Base-by-base conservation (phyloP, 1,140 invertebrate species). In the Solenopsis fugax region DNA sequence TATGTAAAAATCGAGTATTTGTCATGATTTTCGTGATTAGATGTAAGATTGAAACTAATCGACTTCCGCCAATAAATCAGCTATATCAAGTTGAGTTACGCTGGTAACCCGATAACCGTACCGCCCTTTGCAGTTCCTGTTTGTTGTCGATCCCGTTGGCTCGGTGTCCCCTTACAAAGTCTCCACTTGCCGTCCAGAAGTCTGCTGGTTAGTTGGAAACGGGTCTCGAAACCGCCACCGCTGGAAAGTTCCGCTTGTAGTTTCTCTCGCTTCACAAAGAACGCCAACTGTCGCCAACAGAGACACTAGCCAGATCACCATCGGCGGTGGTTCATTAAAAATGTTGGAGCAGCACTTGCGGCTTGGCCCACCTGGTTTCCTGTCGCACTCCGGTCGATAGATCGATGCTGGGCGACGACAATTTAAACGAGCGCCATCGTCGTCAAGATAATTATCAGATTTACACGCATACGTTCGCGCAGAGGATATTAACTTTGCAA, bases 31-130 rank as follows among this genome's bases (percentile, higher is more conserved):
- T 86, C 41, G 24, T 87, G 60, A 87, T 90, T 90, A 89, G 87
- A 56, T 87, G 85, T 78, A 72, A 85, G 88, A 87, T 90, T 89
- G 85, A 24, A 41, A 69, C 89, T 90, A 90, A 90, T 90, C 85
- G 89, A 90, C 87, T 90, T 90, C 89, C 88, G 88, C 50, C 85
- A 73, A 84, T 90, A 87, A 90, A 90, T 89, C 89, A 90, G 50
- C 29, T 18, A 24, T 71, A 86, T 75, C 60, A 64, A 41, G 64
- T 16, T 65, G 54, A 77, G 60, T 72, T 78, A 65, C 56, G 24
- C 52, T 12, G 45, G 89, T 87, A 89, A 90, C 52, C 54, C 54
- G 88, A 89, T 89, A 89, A 89, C 54, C 29, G 54, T 9, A 37
- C 54, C 85, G 89, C 85, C 86, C 88, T 88, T 89, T 85, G 77